phyloP scores from a whole-genome alignment of 2,888 invertebrate genomes.

The Hoplodrina ambigua region DNA sequence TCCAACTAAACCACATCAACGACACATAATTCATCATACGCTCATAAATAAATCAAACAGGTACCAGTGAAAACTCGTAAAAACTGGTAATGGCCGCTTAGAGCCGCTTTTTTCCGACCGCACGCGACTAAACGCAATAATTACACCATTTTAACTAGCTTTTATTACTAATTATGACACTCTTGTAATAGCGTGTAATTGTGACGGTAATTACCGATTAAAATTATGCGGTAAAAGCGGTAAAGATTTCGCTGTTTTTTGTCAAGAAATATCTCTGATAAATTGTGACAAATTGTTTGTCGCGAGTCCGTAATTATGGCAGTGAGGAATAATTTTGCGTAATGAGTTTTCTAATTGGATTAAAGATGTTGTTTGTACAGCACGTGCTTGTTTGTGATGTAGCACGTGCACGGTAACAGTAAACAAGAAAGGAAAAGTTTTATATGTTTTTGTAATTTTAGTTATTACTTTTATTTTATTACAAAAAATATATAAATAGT shows the following conservation, averaged over 20 bases:
- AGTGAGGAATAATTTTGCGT: slow-evolving; percentile 31
- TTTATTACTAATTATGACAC: slow-evolving; percentile 68
- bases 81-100: slow-evolving; percentile 34
- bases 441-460: no score
- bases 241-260: slow-evolving; percentile 50
- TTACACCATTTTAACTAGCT: slow-evolving; percentile 54
- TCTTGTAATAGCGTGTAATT: slow-evolving; percentile 62
- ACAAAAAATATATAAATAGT: no score
- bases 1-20: slow-evolving; percentile 26
- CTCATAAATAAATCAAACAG: slow-evolving; percentile 51
- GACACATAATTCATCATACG: slow-evolving; percentile 33
- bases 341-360: slow-evolving; percentile 50
- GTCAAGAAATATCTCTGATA: slow-evolving; percentile 47
- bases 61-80: slow-evolving; percentile 49
- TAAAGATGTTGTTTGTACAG: slow-evolving; percentile 39
- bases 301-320: slow-evolving; percentile 30
- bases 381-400: slow-evolving; percentile 24
- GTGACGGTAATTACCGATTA: slow-evolving; percentile 53
- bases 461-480: no score
- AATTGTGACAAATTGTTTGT: slow-evolving; percentile 64
- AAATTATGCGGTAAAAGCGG: slow-evolving; percentile 53
- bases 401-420: slow-evolving; percentile 15
- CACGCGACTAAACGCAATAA: slow-evolving; percentile 64
- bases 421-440: slow-evolving; percentile 26
- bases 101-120: slow-evolving; percentile 44